phyloP scores from a whole-genome alignment of 2,888 invertebrate species.

The Dendrolimus pini region DNA sequence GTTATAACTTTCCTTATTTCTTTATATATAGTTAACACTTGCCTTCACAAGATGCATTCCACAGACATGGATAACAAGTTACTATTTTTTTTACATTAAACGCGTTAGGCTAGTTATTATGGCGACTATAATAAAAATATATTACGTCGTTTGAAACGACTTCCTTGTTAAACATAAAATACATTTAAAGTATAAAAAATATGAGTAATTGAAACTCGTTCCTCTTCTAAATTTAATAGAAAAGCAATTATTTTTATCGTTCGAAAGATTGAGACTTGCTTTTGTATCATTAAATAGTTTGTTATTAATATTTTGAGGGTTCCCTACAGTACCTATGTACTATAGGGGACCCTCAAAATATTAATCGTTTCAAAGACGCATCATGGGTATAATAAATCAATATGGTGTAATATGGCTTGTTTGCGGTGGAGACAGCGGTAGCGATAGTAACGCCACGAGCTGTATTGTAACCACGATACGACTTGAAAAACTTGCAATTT shows the following conservation, averaged over 20 bases:
- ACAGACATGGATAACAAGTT: not conserved
- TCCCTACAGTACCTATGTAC: no score
- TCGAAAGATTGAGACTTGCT: not conserved
- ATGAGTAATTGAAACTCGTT: not conserved
- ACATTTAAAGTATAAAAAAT: not conserved
- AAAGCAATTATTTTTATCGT: not conserved
- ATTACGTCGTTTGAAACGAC: not conserved
- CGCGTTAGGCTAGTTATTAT: not conserved
- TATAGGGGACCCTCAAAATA: not conserved
- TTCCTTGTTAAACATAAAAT: not conserved
- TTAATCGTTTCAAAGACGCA: not conserved
- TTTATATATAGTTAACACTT: slow-evolving; percentile 1
- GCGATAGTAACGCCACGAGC: slow-evolving; percentile 10
- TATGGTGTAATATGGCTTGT: slow-evolving; percentile 17
- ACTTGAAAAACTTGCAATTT: not conserved
- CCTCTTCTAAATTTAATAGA: not conserved
- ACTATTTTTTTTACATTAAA: not conserved
- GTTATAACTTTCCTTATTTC: slow-evolving; percentile 22
- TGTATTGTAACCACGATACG: slow-evolving; percentile 4
- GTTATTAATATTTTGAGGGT: no score
- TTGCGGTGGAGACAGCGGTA: slow-evolving; percentile 18
- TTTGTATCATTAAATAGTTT: not conserved
- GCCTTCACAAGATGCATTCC: no score
- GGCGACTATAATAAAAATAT: not conserved
- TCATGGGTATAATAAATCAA: slow-evolving; percentile 36